Base-by-base conservation (phyloP, 2,797 vertebrate species). In the Eulemur albifrons region DNA sequence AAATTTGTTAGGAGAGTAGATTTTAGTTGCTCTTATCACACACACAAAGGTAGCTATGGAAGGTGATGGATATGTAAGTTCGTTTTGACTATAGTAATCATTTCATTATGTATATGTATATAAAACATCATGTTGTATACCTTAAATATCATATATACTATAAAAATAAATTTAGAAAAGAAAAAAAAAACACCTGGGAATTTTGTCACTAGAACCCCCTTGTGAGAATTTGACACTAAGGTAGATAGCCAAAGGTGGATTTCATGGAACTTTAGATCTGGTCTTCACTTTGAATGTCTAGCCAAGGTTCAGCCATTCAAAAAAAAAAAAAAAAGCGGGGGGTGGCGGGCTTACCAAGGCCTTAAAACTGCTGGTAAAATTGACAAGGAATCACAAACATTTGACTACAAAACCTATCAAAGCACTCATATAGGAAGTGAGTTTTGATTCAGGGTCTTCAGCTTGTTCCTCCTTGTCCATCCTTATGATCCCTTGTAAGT, bases 171-270 rank as follows among this genome's bases (percentile, higher is more conserved):
- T 35, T 48, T 40, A 18, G 30, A 90, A 70, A 67, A 43, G 38
- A 23, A 65, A 76, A 75, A 75, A 32, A 76, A 50, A 57, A 23
- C 23, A 89, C 25, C 52, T 77, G n/a, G 40, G 61, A 88, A 82
- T 94, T 94, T 94, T 94, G 59, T 90, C 35, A 79, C 38, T 79
- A 2, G 81, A 88, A 95, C 57, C 18, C 69, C 32, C 57, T 59
- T 81, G 3, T 92, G 70, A 88, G 59, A 97, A 92, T 93, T 81
- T 88, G 63, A 63, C 38, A 77, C 25, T 48, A 85, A 90, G 67
- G 20, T 67, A 76, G 14, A 23, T 90, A 84, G 72, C 43, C 73
- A 90, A 77, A 79, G 32, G 57, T 93, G 45, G 91, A 72, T 91
- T 38, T 67, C 50, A 76, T 88, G 43, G 32, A 86, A 77, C 54